Conservation (phyloP, 2,888 invertebrate species). For the Osmoderma eremita region DNA sequence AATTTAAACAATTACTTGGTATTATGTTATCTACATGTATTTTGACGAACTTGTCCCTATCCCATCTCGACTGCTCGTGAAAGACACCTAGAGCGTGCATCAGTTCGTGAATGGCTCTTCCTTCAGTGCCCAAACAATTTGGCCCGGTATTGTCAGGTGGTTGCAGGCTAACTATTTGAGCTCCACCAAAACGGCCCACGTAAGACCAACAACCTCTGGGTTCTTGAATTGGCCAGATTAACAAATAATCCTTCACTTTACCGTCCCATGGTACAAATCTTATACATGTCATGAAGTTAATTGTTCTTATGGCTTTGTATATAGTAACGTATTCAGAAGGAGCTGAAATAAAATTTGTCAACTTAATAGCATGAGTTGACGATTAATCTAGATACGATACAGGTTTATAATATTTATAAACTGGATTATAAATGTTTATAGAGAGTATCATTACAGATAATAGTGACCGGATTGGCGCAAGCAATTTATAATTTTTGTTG, state of each 20-base stretch:
- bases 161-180: slow-evolving; percentile 77
- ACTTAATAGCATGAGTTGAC: neutral
- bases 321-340: slow-evolving; percentile 70
- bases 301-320: slow-evolving; percentile 68
- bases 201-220: slow-evolving; percentile 81
- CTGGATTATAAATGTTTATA: no score
- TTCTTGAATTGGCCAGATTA: slow-evolving; percentile 74
- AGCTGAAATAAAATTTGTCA: slow-evolving; percentile 58
- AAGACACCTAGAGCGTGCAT: slow-evolving; percentile 85
- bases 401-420: no score
- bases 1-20: slow-evolving; percentile 63
- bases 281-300: slow-evolving; percentile 74
- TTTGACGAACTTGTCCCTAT: slow-evolving; percentile 76
- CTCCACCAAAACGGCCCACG: slow-evolving; percentile 78
- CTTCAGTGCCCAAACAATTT: slow-evolving; percentile 74
- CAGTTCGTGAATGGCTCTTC: slow-evolving; percentile 82
- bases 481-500: no score
- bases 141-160: slow-evolving; percentile 70
- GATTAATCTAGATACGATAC: no score
- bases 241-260: slow-evolving; percentile 70
- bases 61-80: slow-evolving; percentile 82
- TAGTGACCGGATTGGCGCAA: no score
- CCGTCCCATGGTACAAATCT: slow-evolving; percentile 74
- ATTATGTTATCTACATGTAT: slow-evolving; percentile 76
- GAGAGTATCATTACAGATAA: no score